Evolutionary conservation across 2,888 invertebrate species (phyloP).

Genomic region (Branchipolynoe longqiensis): DNA sequence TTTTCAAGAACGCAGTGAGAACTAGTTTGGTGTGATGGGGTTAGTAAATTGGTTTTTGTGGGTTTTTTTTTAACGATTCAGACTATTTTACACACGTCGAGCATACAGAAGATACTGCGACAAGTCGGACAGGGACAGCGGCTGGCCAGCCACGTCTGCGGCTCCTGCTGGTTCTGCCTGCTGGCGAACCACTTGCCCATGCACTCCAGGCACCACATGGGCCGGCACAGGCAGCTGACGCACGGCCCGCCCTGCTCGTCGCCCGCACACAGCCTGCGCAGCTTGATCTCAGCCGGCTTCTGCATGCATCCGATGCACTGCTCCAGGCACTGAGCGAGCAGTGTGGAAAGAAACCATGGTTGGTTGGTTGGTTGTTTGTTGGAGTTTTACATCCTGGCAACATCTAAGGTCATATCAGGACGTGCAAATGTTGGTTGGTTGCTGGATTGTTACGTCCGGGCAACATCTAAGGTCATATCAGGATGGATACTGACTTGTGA

Average conservation of each 20-base stretch:
- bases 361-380: no score
- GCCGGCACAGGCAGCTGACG: slow-evolving; percentile 88
- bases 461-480: no score
- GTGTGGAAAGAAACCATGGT: not conserved
- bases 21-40: no score
- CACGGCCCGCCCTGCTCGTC: slow-evolving; percentile 82
- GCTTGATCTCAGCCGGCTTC: slow-evolving; percentile 89
- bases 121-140: slow-evolving; percentile 95
- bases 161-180: slow-evolving; percentile 86
- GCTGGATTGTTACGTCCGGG: no score
- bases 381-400: no score
- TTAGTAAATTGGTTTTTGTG: no score
- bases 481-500: no score
- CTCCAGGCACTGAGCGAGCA: slow-evolving; percentile 86
- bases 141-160: slow-evolving; percentile 89
- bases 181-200: slow-evolving; percentile 88
- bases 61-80: no score
- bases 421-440: no score
- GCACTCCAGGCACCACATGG: slow-evolving; percentile 93
- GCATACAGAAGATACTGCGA: slow-evolving; percentile 90
- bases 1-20: no score
- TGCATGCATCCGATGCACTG: slow-evolving; percentile 95
- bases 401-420: no score
- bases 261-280: slow-evolving; percentile 86
- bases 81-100: slow-evolving; percentile 86